Conservation (phyloP, 2,113 vertebrate genomes). For the Xiphias gladius region DNA sequence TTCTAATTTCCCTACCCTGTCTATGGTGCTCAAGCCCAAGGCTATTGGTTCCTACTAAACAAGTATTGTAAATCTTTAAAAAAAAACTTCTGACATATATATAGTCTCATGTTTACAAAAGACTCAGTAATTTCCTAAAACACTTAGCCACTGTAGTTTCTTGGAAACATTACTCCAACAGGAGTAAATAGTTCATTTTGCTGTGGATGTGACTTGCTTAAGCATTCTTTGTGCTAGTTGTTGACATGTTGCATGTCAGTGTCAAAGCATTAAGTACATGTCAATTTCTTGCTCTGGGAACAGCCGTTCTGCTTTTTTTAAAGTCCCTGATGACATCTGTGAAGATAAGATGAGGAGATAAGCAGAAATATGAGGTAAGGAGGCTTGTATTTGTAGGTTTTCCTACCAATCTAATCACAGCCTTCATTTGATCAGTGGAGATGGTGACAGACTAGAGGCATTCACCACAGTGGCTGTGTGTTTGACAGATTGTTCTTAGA, state of each 20-base stretch:
- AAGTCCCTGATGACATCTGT: background rate
- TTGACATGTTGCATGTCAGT: background rate
- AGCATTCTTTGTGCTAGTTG: background rate
- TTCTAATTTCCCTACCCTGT: no score
- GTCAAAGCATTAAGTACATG: background rate
- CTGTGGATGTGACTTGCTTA: background rate
- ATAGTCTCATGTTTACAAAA: background rate
- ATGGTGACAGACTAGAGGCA: background rate
- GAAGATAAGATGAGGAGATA: slow-evolving; percentile 7
- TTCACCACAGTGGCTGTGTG: no score
- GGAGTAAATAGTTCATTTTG: background rate
- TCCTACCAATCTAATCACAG: background rate
- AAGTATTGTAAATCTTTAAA: background rate
- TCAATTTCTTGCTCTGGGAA: background rate
- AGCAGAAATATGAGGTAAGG: background rate
- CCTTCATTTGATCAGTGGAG: slow-evolving; percentile 19
- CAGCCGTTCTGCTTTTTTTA: background rate
- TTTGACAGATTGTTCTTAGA: background rate
- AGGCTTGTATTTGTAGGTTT: background rate
- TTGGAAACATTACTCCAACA: background rate
- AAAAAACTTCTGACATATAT: background rate
- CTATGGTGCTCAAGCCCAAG: no score
- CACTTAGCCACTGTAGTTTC: background rate
- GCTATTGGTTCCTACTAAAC: no score
- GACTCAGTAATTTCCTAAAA: background rate